A percentile compares a stretch with the other conserved stretches of the same genome.
Evolutionary conservation across 2,797 vertebrate species (phyloP).

Genomic region (Carduelis carduelis): DNA sequence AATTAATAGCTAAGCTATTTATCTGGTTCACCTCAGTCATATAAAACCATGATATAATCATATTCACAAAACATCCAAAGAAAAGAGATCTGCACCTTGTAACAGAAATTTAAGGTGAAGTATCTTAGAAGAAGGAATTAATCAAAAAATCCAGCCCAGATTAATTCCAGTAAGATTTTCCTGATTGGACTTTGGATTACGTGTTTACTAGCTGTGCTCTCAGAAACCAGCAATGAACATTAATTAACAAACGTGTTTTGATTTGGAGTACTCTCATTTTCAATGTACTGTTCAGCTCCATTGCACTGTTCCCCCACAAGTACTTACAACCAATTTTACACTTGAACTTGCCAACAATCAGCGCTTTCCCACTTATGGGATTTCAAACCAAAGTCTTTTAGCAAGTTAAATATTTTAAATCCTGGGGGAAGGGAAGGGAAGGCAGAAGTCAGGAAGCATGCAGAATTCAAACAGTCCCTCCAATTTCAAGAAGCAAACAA

Average conservation of each 20-base stretch:
- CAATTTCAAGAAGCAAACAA: neutral
- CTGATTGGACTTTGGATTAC: neutral
- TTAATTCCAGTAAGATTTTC: neutral
- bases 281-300: neutral
- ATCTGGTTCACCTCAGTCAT: neutral
- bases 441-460: neutral
- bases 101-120: neutral
- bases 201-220: neutral
- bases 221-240: neutral
- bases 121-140: neutral
- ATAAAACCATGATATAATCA: neutral
- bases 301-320: neutral
- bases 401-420: slow-evolving; percentile 12
- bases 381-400: neutral
- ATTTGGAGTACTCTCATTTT: neutral
- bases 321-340: slow-evolving; percentile 7
- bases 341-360: slow-evolving; percentile 2
- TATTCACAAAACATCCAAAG: neutral
- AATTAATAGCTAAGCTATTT: neutral
- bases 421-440: neutral
- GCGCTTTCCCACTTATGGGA: neutral
- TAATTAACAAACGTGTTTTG: neutral
- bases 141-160: neutral
- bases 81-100: neutral
- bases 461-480: neutral